These are phyloP conservation scores for Ernsta delagoae DNA, from an alignment of 2,888 invertebrate species.

Conservation along the genomic window DNA sequence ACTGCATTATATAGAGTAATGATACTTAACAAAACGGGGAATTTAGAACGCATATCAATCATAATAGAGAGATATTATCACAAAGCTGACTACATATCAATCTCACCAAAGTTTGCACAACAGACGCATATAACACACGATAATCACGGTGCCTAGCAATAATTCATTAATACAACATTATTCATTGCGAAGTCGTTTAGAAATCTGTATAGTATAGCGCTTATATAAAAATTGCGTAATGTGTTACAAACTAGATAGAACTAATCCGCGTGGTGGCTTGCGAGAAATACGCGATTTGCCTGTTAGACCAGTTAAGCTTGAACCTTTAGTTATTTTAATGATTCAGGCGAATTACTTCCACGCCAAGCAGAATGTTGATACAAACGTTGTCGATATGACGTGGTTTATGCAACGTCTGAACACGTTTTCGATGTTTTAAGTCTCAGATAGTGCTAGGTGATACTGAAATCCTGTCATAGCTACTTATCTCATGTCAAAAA, in stretches of 20 bases:
- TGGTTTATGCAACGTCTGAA: background rate
- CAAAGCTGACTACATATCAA: background rate
- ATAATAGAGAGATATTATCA: too few species aligned
- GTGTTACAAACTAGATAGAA: constrained; percentile 41
- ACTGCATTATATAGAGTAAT: too few species aligned
- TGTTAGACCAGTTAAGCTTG: constrained; percentile 23
- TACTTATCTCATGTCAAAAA: too few species aligned
- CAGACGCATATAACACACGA: background rate
- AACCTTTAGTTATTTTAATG: constrained; percentile 24
- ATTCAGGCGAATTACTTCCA: constrained; percentile 21
- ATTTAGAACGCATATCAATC: too few species aligned
- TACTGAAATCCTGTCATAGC: too few species aligned
- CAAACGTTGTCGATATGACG: background rate
- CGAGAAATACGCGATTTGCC: constrained; percentile 30
- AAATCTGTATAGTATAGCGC: constrained; percentile 32
- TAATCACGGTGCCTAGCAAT: constrained; percentile 23
- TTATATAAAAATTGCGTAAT: constrained; percentile 49
- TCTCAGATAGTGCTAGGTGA: too few species aligned
- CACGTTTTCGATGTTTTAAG: too few species aligned
- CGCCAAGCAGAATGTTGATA: background rate
- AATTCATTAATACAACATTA: constrained; percentile 52
- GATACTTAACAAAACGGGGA: too few species aligned
- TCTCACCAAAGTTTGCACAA: constrained; percentile 2
- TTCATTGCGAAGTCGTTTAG: constrained; percentile 52
- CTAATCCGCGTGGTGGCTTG: constrained; percentile 42